phyloP scores from a whole-genome alignment of 2,797 vertebrate genomes.

The Eulemur coronatus region DNA sequence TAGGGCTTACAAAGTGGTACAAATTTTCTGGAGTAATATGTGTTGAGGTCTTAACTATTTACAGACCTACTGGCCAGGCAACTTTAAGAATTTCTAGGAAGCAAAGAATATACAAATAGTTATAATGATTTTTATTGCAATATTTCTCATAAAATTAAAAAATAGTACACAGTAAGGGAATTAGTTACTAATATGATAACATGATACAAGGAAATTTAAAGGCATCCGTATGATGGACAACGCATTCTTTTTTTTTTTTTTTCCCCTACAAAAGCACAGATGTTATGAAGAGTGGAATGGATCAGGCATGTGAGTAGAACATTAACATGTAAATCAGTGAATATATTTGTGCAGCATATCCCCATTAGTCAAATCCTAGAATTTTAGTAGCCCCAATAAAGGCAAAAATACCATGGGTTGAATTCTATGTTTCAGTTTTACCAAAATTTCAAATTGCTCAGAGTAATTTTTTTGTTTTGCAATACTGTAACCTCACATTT shows the following conservation, averaged over 20 bases:
- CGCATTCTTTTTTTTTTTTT: background rate
- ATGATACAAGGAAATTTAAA: background rate
- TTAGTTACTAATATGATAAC: background rate
- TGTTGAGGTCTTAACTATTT: background rate
- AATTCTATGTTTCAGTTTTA: slow-evolving; percentile 10
- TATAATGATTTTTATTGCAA: background rate
- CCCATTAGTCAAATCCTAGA: background rate
- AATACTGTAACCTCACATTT: background rate
- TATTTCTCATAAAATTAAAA: background rate
- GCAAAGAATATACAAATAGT: slow-evolving; percentile 3
- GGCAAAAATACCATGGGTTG: background rate
- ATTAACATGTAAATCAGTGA: background rate
- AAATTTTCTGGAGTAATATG: background rate
- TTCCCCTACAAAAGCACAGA: background rate
- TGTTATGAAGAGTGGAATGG: background rate
- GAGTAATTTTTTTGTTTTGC: background rate
- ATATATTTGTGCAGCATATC: background rate
- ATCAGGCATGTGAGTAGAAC: background rate
- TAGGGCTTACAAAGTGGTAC: background rate
- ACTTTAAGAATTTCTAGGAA: slow-evolving; percentile 8
- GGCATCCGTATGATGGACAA: background rate
- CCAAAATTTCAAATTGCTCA: slow-evolving; percentile 6
- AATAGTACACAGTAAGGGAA: background rate
- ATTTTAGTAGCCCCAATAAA: background rate
- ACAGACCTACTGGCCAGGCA: background rate